Conservation (phyloP, 2,888 invertebrate species). For the Spisula subtruncata region DNA sequence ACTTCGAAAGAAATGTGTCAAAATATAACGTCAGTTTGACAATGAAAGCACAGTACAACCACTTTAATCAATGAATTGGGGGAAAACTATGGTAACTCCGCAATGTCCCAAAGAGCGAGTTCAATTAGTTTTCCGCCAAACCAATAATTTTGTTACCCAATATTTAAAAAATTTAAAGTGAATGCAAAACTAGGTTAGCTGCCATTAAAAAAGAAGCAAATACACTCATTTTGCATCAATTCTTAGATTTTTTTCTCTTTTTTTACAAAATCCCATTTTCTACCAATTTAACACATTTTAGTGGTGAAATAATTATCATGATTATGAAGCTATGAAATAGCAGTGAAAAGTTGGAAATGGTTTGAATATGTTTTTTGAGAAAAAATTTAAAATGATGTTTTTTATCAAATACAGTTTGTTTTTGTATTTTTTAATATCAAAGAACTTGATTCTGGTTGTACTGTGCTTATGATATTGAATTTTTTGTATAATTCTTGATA, state of each 20-base stretch:
- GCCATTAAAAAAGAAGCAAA: too few relatives aligned
- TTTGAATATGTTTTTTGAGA: not conserved
- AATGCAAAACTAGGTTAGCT: too few relatives aligned
- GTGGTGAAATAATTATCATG: too few relatives aligned
- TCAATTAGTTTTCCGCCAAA: too few relatives aligned
- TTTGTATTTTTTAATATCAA: not conserved
- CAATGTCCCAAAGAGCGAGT: too few relatives aligned
- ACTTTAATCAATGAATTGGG: too few relatives aligned
- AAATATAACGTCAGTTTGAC: constrained; percentile 82
- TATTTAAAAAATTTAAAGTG: not conserved
- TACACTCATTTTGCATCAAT: too few relatives aligned
- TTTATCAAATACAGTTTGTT: not conserved
- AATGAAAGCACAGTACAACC: constrained; percentile 61
- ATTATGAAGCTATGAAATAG: not conserved
- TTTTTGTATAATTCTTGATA: not conserved
- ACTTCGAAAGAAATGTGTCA: constrained; percentile 83
- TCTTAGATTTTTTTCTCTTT: not conserved
- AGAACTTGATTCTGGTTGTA: not conserved
- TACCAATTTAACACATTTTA: too few relatives aligned
- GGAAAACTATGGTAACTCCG: too few relatives aligned
- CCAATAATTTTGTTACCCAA: too few relatives aligned
- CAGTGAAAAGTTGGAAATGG: not conserved
- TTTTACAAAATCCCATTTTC: too few relatives aligned
- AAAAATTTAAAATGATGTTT: not conserved
- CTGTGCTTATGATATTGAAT: not conserved